phyloP scores from a whole-genome alignment of 1,140 invertebrate species.

The Ostrea denselamellosa region DNA sequence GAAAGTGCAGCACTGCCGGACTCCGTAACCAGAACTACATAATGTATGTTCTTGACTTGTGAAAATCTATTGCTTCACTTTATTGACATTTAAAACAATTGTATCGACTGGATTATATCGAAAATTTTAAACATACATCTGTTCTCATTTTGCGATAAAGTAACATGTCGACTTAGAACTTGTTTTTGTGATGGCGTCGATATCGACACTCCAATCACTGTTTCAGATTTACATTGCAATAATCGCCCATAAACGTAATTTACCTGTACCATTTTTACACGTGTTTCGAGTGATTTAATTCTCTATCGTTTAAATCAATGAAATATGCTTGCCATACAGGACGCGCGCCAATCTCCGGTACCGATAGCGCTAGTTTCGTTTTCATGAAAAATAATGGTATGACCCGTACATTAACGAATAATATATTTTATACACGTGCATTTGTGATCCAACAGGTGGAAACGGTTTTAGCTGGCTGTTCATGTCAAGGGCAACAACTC shows the following conservation, averaged over 20 bases:
- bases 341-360: background rate
- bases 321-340: background rate
- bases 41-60: no score
- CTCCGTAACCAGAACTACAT: no score
- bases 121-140: no score
- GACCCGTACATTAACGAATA: background rate
- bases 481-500: conserved; percentile 6
- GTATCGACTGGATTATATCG: no score
- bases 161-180: no score
- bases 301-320: background rate
- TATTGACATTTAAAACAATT: no score
- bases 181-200: no score
- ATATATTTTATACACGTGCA: background rate
- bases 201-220: no score
- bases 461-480: background rate
- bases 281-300: background rate
- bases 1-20: no score
- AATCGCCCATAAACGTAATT: background rate
- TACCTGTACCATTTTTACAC: background rate
- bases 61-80: no score
- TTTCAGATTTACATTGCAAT: conserved; percentile 8
- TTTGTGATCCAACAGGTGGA: background rate
- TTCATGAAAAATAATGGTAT: background rate
- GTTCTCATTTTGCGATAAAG: no score
- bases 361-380: background rate